Evolutionary conservation across 2,113 vertebrate species (phyloP), one percentile per base, ranked within the genome.

Genomic region (Mesitornis unicolor): DNA sequence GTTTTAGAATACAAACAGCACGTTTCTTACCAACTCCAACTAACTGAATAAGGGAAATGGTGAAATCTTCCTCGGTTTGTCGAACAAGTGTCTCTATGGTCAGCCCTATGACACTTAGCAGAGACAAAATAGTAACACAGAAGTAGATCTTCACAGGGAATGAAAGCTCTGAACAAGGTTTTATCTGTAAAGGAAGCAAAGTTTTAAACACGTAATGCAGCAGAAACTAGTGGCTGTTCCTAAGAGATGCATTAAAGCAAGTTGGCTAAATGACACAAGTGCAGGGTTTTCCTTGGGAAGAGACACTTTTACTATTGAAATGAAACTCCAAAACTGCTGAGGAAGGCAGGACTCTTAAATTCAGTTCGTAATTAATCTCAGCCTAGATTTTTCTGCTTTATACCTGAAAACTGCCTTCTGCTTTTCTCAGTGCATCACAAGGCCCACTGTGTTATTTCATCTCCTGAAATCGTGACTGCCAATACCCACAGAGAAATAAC

Each of bases 31-130:
- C 84, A 35, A 98, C 97, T 92, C 98, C 98, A 40, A 99, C 93
- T n/a, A 99, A 45, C 96, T 98, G 99, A 92, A 99, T 98, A 10
- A 99, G 96, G 56, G 99, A 99, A 36, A 99, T 95, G 8, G 98
- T 98, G 65, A 99, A 98, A 91, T 99, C 98, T 73, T 99, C 98
- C 51, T 93, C 97, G 18, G 74, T 95, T 87, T 99, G 97, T 47
- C 59, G 95, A 48, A 97, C 86, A 14, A 99, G 97, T 7, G 98
- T 98, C 93, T 84, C 91, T n/a, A 98, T 15, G 16, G 98, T 99
- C 64, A 99, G 90, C 71, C 97, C 98, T 16, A 98, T 90, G 47
- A 99, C 95, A 13, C 91, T 98, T 68, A 98, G 74, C 82, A 99
- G 97, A 11, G 99, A 99, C 56, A 93, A 3, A 19, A 99, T 75